Conservation (phyloP, 2,797 vertebrate species). For the Zenarchopterus dispar region DNA sequence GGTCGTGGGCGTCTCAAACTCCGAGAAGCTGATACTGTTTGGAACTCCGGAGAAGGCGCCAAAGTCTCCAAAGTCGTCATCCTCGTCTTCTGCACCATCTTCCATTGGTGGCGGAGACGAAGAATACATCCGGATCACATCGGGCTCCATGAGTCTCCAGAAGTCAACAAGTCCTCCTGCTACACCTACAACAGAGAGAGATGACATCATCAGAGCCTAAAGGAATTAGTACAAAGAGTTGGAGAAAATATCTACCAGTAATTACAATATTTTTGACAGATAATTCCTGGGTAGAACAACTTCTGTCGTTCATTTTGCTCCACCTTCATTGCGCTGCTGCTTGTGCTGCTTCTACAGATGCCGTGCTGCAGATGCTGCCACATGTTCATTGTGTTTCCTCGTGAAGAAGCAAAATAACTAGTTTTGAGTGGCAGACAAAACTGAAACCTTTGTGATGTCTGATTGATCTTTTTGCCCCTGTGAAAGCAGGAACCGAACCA, state of each 20-base stretch:
- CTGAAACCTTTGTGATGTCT: too few species aligned
- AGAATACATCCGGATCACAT: constrained; percentile 94
- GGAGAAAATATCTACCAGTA: too few species aligned
- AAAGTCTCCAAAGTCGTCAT: constrained; percentile 94
- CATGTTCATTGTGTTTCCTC: too few species aligned
- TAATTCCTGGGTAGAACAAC: not conserved
- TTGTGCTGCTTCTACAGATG: too few species aligned
- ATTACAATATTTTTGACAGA: not conserved
- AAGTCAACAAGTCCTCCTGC: constrained; percentile 62
- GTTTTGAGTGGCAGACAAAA: too few species aligned
- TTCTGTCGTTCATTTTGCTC: not conserved
- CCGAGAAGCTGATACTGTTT: constrained; percentile 88
- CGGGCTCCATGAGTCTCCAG: constrained; percentile 90
- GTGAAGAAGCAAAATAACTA: too few species aligned
- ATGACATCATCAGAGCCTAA: not conserved
- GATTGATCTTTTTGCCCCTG: too few species aligned
- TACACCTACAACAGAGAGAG: constrained; percentile 74
- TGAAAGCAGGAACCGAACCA: too few species aligned
- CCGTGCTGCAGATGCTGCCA: too few species aligned
- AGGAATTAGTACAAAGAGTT: too few species aligned
- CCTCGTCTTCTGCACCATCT: constrained; percentile 91
- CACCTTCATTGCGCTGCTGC: not conserved
- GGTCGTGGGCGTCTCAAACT: constrained; percentile 88
- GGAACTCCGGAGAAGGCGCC: constrained; percentile 91
- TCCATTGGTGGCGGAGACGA: constrained; percentile 96